Conservation (phyloP, 2,888 invertebrate species). For the Drosophila aldrichi region DNA sequence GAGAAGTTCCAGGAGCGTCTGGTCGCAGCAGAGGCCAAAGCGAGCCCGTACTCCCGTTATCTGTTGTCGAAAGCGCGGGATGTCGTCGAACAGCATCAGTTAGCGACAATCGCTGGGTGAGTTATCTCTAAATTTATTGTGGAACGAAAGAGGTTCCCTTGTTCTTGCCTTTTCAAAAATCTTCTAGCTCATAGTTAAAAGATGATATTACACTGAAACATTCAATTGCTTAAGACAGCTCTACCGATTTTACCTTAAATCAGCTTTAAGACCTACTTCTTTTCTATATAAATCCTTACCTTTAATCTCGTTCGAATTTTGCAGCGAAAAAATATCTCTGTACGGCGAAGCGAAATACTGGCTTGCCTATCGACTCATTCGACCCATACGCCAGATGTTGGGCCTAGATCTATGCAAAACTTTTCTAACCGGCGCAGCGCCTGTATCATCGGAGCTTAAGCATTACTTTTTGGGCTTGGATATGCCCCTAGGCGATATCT, state of each 20-base stretch:
- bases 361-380: constrained; percentile 88
- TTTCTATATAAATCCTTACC: background rate
- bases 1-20: constrained; percentile 96
- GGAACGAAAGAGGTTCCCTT: no score
- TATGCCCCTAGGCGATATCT: constrained; percentile 92
- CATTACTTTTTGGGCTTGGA: constrained; percentile 94
- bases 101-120: constrained; percentile 87
- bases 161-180: no score
- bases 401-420: constrained; percentile 91
- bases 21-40: constrained; percentile 89
- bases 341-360: constrained; percentile 66
- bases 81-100: constrained; percentile 87
- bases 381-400: constrained; percentile 90
- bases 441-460: constrained; percentile 91
- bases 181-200: no score
- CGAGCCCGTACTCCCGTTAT: constrained; percentile 89
- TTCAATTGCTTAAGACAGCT: background rate
- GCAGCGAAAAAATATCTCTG: constrained; percentile 44
- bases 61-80: constrained; percentile 89
- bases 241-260: background rate
- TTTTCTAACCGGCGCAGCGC: constrained; percentile 93
- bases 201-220: no score
- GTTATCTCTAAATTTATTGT: constrained; percentile 13
- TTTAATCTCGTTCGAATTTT: background rate
- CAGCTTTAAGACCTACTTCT: no score